Evolutionary conservation across 2,797 vertebrate genomes (phyloP).

Genomic region (Xenops minutus): DNA sequence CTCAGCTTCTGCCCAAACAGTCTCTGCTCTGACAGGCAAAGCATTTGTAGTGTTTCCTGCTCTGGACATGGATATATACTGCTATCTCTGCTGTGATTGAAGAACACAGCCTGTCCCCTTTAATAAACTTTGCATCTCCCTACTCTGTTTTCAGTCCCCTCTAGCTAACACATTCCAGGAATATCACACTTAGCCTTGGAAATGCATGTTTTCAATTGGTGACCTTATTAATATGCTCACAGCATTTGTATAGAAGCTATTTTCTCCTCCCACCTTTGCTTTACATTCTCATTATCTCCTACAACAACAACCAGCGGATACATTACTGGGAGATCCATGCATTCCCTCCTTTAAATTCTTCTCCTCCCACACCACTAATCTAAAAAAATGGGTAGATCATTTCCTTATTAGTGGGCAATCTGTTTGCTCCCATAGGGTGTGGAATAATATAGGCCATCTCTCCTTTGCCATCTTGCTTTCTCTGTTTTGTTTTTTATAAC

Average conservation of each 20-base stretch:
- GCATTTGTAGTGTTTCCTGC: conserved; percentile 16
- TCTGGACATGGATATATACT: neutral
- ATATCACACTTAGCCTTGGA: conserved; percentile 38
- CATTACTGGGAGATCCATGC: conserved; percentile 44
- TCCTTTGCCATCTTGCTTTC: conserved; percentile 27
- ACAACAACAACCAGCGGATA: neutral
- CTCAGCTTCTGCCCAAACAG: conserved; percentile 35
- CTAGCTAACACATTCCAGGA: conserved; percentile 7
- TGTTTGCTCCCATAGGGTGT: conserved; percentile 54
- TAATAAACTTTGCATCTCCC: neutral
- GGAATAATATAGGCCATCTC: conserved; percentile 18
- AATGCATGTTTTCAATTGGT: conserved; percentile 25
- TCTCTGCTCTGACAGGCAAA: neutral
- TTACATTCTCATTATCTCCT: conserved; percentile 63
- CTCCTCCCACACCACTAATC: conserved; percentile 60
- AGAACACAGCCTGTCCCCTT: neutral
- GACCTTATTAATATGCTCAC: conserved; percentile 63
- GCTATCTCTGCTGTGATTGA: neutral
- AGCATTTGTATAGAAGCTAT: conserved; percentile 49
- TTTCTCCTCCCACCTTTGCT: conserved; percentile 65
- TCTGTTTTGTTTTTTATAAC: conserved; percentile 7
- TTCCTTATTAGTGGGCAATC: conserved; percentile 62
- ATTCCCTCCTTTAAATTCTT: conserved; percentile 64
- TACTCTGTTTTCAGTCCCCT: neutral
- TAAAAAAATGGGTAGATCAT: conserved; percentile 61